Evolutionary conservation across 1,140 invertebrate genomes (phyloP).

Genomic region (Uloborus diversus): DNA sequence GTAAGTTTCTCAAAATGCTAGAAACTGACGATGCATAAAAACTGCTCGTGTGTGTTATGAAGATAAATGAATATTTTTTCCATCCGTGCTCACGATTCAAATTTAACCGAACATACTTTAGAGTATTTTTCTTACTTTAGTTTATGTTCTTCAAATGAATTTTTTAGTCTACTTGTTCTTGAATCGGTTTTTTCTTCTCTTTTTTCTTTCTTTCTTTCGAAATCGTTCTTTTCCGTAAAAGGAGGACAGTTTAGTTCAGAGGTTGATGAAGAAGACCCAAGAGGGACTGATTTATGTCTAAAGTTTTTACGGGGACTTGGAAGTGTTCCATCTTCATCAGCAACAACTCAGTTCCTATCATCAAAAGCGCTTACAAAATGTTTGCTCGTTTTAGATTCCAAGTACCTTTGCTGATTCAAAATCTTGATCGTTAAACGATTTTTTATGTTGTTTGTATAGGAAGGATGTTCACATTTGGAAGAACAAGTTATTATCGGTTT

Average conservation of each 20-base stretch:
- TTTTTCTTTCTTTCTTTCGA: background rate
- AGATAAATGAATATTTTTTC: background rate
- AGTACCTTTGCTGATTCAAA: no score
- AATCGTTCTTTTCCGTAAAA: background rate
- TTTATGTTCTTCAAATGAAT: background rate
- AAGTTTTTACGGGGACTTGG: background rate
- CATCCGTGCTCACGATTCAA: background rate
- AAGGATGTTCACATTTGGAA: no score
- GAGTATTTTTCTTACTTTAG: background rate
- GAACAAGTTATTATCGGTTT: no score
- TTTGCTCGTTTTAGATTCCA: no score
- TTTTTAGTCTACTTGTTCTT: background rate
- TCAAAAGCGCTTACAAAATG: no score
- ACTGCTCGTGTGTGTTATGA: background rate
- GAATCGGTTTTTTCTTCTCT: background rate
- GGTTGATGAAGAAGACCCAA: background rate
- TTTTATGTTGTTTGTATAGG: no score
- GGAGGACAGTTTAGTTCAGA: background rate
- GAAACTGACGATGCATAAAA: background rate
- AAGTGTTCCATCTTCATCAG: background rate
- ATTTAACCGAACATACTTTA: background rate
- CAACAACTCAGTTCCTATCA: background rate
- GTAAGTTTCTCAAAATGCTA: background rate
- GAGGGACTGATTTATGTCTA: background rate
- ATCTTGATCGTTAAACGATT: no score